Conservation (phyloP, 2,113 vertebrate species). For the Erinaceus europaeus region DNA sequence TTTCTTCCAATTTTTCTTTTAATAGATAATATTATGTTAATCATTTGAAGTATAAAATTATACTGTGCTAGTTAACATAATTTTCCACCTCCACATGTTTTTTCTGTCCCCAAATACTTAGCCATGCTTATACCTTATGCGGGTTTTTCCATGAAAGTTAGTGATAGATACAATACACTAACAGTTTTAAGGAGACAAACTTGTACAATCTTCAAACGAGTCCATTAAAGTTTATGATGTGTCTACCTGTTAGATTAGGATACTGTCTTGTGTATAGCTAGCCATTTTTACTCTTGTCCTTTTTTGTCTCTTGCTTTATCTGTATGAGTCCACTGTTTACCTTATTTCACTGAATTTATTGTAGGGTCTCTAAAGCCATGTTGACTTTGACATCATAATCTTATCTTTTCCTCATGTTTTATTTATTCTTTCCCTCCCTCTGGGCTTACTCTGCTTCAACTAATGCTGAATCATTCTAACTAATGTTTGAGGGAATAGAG, state of each 20-base stretch:
- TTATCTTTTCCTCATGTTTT: background rate
- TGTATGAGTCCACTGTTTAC: background rate
- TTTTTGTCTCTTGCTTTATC: background rate
- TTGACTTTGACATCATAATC: background rate
- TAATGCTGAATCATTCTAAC: slow-evolving; percentile 1
- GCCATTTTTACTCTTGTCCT: slow-evolving; percentile 5
- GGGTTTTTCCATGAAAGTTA: slow-evolving; percentile 40
- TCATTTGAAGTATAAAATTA: slow-evolving; percentile 34
- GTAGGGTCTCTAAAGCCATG: background rate
- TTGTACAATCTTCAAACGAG: slow-evolving; percentile 3
- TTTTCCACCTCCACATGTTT: background rate
- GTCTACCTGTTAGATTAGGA: background rate
- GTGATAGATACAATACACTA: slow-evolving; percentile 33
- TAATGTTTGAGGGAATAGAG: slow-evolving; percentile 28
- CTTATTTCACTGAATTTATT: slow-evolving; percentile 32
- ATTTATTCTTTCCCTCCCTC: background rate
- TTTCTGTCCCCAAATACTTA: too few species aligned
- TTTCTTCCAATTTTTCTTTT: background rate
- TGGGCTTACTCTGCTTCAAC: slow-evolving; percentile 5
- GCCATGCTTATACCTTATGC: too few species aligned
- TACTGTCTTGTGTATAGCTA: background rate
- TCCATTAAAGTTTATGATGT: slow-evolving; percentile 45
- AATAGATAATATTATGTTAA: background rate
- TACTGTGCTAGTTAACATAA: background rate
- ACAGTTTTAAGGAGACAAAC: slow-evolving; percentile 25